Evolutionary conservation across 2,797 vertebrate genomes (phyloP), one percentile per base, ranked within the genome.

Genomic region (Enteromius treurensis): DNA sequence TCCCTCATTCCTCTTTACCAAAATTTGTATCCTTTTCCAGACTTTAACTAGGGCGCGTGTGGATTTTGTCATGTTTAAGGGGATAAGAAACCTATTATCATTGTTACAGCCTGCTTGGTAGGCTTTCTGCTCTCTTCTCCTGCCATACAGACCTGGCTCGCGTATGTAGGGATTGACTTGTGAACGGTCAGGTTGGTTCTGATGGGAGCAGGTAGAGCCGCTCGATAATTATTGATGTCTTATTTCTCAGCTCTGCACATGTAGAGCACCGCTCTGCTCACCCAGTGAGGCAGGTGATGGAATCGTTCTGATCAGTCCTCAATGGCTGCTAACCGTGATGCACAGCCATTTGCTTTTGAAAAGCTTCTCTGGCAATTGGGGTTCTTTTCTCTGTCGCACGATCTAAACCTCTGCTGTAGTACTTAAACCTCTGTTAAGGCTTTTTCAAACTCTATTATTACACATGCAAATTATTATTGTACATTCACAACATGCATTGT

Each of bases 1-100:
- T 99, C 97, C 7, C 95, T 99, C 91, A 99, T 99, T 86, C 97
- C 98, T 1, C 93, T 99, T 14, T 99, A 99, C 95, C 98, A 99
- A 93, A 99, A 98, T 92, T 99, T 99, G 98, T 99, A 99, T 99
- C 97, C 97, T 99, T 93, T 92, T 51, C 11, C 51, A 74, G 23
- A 40, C 55, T 32, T 34, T 75, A 64, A 23, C 2, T 60, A 70
- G 62, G 51, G 23, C 13, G 15, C 29, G 29, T 23, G 40, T 9
- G 23, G 32, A 9, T 53, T 82, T 70, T 55, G 34, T 47, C 42
- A 64, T 51, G 40, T 82, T 53, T 51, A 69, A 58, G 26, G 37
- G 49, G 70, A 23, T 37, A n/a, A n/a, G 47, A 70, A 23, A 17
- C 78, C 42, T 68, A 69, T 69, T 69, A 80, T 78, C 1, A 78